Base-by-base conservation (phyloP, 2,888 invertebrate species). In the Cheilosia pagana region DNA sequence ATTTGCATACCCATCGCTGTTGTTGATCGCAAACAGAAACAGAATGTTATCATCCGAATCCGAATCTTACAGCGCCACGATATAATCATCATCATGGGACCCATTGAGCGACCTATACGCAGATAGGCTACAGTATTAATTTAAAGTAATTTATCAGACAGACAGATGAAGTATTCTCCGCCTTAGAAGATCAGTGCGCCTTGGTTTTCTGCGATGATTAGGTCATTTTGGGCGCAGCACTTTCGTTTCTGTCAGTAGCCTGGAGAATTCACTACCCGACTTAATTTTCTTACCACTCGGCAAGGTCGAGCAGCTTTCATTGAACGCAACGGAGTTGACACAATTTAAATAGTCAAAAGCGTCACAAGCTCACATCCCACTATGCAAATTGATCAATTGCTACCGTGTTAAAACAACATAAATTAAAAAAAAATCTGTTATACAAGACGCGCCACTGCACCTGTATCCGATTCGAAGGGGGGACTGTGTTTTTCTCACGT, bases 91-190 rank as follows among this genome's bases (percentile, higher is more conserved):
- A 35, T 25, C 39, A 39, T 55, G 19, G 14, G 3, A 6, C 16
- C 57, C 57, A 70, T 25, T 35, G 39, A 53, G 45, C 48, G 39
- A 71, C 67, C 59, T 35, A 60, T 67, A 21, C 55, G 31, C 48
- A 65, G 45, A 48, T 16, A 57, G 60, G 48, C 60, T 62, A 72
- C 77, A 68, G 63, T 68, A 78, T 65, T 78, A 70, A 74, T 78
- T 74, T 63, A 55, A 70, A 83, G 39, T 78, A 78, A 83, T 78
- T 83, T 83, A 79, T 70, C 62, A 65, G 78, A 53, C 77, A 28
- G 52, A n/a, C 28, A 16, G 21, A 48, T 71, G 62, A 60, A 77
- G 52, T 53, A 41, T 65, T 39, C 43, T 62, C 39, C 53, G 50
- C 71, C 39, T 59, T 28, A 71, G 52, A 59, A 62, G 57, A 76